phyloP scores from a whole-genome alignment of 2,888 invertebrate species.

The Meganola albula region DNA sequence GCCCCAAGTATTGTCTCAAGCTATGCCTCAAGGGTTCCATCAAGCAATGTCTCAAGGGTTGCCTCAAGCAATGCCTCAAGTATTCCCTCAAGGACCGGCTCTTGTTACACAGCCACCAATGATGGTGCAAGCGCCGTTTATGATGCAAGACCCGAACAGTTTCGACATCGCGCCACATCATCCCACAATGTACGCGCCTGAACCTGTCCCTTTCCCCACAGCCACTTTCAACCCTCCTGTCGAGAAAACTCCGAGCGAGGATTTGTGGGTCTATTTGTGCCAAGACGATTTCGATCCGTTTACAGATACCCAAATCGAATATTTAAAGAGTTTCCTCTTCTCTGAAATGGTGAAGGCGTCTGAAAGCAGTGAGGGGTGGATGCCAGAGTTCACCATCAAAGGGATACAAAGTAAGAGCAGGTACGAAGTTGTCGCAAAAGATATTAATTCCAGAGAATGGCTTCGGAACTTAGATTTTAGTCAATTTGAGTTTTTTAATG shows the following conservation, averaged over 20 bases:
- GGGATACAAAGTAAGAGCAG: slow-evolving; percentile 49
- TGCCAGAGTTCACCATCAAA: slow-evolving; percentile 53
- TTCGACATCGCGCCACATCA: background rate
- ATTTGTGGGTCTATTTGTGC: slow-evolving; percentile 50
- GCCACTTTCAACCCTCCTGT: background rate
- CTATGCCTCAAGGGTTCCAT: background rate
- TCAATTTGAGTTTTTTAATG: slow-evolving; percentile 43
- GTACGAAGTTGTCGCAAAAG: slow-evolving; percentile 51
- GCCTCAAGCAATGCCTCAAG: background rate
- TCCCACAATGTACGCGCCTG: slow-evolving; percentile 3
- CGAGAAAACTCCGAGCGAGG: slow-evolving; percentile 10
- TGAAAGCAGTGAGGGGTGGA: slow-evolving; percentile 39
- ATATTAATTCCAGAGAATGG: slow-evolving; percentile 53
- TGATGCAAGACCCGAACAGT: slow-evolving; percentile 8
- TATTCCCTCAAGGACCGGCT: background rate
- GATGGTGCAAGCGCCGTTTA: slow-evolving; percentile 25
- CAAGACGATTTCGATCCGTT: slow-evolving; percentile 58
- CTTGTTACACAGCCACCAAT: slow-evolving; percentile 14
- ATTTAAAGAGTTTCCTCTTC: slow-evolving; percentile 49
- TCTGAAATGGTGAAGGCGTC: slow-evolving; percentile 44
- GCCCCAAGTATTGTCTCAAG: no score
- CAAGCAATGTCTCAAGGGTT: background rate
- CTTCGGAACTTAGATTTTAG: slow-evolving; percentile 51
- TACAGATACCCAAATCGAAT: slow-evolving; percentile 37
- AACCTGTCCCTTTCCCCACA: slow-evolving; percentile 7